Percentiles rank a stretch among this genome's conserved stretches.
Evolutionary conservation across 2,113 vertebrate species (phyloP).

Genomic region (Nanorana parkeri): DNA sequence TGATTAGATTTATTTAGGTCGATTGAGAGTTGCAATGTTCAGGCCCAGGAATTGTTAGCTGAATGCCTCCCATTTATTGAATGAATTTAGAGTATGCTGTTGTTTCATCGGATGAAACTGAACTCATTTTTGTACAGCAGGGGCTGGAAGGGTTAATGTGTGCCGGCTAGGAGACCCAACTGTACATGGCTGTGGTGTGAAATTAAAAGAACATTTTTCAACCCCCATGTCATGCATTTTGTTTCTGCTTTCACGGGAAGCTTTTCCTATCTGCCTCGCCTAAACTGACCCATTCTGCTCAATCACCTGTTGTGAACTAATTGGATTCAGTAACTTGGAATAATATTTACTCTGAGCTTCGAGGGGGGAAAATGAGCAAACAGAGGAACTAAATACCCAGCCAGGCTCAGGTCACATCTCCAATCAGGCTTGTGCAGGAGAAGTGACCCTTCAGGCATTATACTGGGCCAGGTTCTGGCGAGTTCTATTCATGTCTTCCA

Average conservation of each 20-base stretch:
- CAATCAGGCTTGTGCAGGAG: background rate
- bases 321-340: slow-evolving; percentile 56
- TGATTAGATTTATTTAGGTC: background rate
- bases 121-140: background rate
- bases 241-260: no score
- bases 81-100: background rate
- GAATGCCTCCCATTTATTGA: background rate
- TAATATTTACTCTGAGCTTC: slow-evolving; percentile 43
- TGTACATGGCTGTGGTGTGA: background rate
- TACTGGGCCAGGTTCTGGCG: background rate
- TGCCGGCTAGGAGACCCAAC: background rate
- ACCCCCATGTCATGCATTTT: slow-evolving; percentile 2
- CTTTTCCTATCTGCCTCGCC: background rate
- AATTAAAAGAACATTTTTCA: slow-evolving; percentile 6
- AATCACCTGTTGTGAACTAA: slow-evolving; percentile 52
- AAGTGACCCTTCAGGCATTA: background rate
- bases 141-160: background rate
- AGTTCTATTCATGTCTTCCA: background rate
- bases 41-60: background rate
- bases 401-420: background rate
- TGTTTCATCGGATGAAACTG: background rate
- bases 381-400: background rate
- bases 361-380: slow-evolving; percentile 22
- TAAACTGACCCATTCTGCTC: slow-evolving; percentile 58
- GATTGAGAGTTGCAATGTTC: background rate